Base-by-base conservation (phyloP, 2,113 vertebrate species). In the Esox niger region DNA sequence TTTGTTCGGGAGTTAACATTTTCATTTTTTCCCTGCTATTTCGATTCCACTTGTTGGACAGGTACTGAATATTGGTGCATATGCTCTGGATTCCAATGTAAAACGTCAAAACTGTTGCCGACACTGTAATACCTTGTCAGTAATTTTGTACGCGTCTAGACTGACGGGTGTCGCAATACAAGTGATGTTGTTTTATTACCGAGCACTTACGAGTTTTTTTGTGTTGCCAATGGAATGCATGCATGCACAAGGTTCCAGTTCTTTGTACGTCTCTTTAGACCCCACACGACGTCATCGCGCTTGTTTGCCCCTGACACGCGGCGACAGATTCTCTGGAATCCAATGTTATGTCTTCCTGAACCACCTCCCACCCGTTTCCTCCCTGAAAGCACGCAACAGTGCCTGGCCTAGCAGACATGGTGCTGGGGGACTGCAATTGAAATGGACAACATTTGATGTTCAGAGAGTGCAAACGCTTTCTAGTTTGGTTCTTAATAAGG, bases 291-390 rank as follows among this genome's bases (percentile, higher is more conserved):
- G 56, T 75, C 78, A 74, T 35, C 6, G 30, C 38, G 13, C 25
- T 64, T 79, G 73, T 84, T 83, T 81, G 77, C 76, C 81, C 80
- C 79, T 81, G 86, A 83, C 68, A 62, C 69, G 64, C 38, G 75
- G 69, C 70, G 64, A 86, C 77, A 83, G 73, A 84, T 77, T 83
- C 77, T 78, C 69, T 77, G 86, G 88, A 90, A 88, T 89, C 75
- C 58, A 68, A 74, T 89, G 87, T 89, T 90, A 4, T 89, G 89
- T 88, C 90, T 90, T n/a, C n/a, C n/a, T n/a, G n/a, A n/a, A n/a
- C n/a, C n/a, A n/a, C n/a, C 70, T 70, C 31, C 9, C 52, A 13
- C 13, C 10, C 30, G 23, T 63, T 47, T 65, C 54, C 29, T 62
- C 71, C 23, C 46, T 49, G 6, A 2, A 7, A 21, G n/a, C 47